Evolutionary conservation across 2,113 vertebrate genomes (phyloP).

Genomic region (Lophius piscatorius): DNA sequence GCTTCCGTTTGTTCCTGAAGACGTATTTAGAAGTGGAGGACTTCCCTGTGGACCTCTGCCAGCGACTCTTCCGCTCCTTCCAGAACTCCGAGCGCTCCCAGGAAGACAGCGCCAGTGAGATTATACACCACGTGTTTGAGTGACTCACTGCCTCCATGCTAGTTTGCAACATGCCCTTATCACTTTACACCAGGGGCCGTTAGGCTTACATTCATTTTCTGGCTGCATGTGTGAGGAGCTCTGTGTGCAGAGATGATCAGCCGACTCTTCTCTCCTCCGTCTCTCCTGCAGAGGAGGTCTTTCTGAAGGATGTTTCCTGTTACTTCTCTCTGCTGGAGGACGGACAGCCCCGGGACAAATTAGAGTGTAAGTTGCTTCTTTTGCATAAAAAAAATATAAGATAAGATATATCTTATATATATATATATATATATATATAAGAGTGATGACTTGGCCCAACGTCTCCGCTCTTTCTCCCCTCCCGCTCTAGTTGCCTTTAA

Average conservation of each 20-base stretch:
- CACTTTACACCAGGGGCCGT: constrained; percentile 42
- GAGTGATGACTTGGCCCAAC: not conserved
- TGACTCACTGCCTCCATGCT: constrained; percentile 27
- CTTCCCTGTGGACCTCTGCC: constrained; percentile 83
- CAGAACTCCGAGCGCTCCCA: constrained; percentile 74
- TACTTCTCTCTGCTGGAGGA: constrained; percentile 91
- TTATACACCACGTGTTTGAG: constrained; percentile 19
- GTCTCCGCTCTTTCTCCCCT: constrained; percentile 29
- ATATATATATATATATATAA: constrained; percentile 6
- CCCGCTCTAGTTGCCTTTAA: constrained; percentile 85
- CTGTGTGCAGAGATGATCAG: constrained; percentile 30
- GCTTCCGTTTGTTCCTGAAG: constrained; percentile 86
- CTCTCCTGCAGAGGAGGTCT: constrained; percentile 76
- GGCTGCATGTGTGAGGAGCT: constrained; percentile 16
- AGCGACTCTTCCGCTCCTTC: constrained; percentile 87
- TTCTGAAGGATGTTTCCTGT: constrained; percentile 89
- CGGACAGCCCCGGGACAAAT: constrained; percentile 88
- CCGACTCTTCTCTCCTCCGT: constrained; percentile 18
- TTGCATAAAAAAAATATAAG: too few species aligned
- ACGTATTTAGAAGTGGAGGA: constrained; percentile 86
- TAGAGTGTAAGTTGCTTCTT: constrained; percentile 85
- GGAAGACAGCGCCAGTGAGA: constrained; percentile 68
- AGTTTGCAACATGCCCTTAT: constrained; percentile 37
- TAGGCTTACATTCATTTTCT: constrained; percentile 37
- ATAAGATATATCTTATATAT: too few species aligned